Percentiles rank a stretch among this genome's conserved stretches.
phyloP scores from a whole-genome alignment of 2,797 vertebrate genomes.

The Semotilus atromaculatus region DNA sequence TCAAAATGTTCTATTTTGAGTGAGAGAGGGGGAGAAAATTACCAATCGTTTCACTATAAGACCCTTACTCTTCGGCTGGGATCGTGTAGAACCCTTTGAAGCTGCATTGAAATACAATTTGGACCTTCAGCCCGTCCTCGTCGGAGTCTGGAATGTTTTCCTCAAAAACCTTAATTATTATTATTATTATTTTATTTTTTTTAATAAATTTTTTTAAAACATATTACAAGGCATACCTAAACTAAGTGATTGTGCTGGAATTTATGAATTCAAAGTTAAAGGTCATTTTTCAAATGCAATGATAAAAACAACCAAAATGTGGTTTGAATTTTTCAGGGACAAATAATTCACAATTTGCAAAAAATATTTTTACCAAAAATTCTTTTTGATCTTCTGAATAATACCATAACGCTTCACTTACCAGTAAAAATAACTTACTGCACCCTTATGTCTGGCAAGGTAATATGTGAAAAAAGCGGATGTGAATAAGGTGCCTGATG shows the following conservation, averaged over 20 bases:
- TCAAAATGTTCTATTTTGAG: no score
- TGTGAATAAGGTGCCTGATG: neutral
- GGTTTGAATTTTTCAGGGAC: neutral
- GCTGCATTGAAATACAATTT: no score
- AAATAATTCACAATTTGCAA: neutral
- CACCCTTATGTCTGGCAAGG: no score
- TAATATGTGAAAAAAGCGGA: neutral
- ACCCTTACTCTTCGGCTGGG: no score
- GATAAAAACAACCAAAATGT: no score
- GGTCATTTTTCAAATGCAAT: neutral
- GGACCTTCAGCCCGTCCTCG: no score
- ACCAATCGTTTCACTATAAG: no score
- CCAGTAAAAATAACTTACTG: neutral
- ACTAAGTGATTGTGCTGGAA: neutral
- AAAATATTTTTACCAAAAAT: neutral
- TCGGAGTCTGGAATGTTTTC: no score
- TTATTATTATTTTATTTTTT: neutral
- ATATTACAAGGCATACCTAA: neutral
- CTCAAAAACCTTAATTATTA: no score
- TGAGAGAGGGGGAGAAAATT: neutral
- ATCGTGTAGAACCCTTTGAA: no score
- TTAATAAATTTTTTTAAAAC: no score
- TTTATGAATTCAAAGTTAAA: neutral
- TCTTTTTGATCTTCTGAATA: neutral
- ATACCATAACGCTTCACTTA: neutral